Evolutionary conservation across 2,888 invertebrate genomes (phyloP).

Genomic region (Xylocampa areola): DNA sequence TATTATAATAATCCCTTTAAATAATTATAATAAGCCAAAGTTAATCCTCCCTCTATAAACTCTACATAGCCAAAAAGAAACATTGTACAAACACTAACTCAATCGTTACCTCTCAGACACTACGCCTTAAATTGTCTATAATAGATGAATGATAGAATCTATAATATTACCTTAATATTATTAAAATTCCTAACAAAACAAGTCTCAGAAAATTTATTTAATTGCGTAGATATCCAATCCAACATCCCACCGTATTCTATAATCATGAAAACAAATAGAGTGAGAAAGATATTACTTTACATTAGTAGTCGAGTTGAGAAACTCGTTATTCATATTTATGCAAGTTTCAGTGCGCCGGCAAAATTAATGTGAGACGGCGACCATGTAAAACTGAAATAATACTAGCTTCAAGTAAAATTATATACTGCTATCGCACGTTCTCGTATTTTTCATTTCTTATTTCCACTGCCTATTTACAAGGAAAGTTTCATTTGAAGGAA

Average conservation of each 20-base stretch:
- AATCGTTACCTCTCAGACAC: too few species aligned
- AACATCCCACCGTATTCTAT: slow-evolving; percentile 11
- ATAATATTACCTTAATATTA: too few species aligned
- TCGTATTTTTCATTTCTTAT: slow-evolving; percentile 27
- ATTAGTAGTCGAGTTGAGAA: slow-evolving; percentile 70
- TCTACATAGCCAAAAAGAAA: too few species aligned
- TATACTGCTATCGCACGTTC: slow-evolving; percentile 52
- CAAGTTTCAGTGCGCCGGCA: slow-evolving; percentile 60
- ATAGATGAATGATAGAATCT: too few species aligned
- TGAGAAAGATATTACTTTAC: slow-evolving; percentile 62
- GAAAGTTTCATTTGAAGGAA: slow-evolving; percentile 32
- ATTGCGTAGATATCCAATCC: neutral
- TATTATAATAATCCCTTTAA: too few species aligned
- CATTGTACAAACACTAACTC: too few species aligned
- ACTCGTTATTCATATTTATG: slow-evolving; percentile 75
- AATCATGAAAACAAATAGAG: slow-evolving; percentile 35
- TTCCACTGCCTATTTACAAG: neutral
- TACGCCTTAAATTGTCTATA: too few species aligned
- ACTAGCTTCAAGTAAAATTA: slow-evolving; percentile 57
- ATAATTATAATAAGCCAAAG: too few species aligned
- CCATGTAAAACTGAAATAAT: slow-evolving; percentile 67
- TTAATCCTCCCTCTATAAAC: too few species aligned
- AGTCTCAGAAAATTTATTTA: neutral
- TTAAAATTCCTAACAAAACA: neutral
- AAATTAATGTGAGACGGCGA: slow-evolving; percentile 62